These are phyloP conservation scores for Nemurella pictetii DNA, from an alignment of 2,888 invertebrate species.

Conservation along the genomic window DNA sequence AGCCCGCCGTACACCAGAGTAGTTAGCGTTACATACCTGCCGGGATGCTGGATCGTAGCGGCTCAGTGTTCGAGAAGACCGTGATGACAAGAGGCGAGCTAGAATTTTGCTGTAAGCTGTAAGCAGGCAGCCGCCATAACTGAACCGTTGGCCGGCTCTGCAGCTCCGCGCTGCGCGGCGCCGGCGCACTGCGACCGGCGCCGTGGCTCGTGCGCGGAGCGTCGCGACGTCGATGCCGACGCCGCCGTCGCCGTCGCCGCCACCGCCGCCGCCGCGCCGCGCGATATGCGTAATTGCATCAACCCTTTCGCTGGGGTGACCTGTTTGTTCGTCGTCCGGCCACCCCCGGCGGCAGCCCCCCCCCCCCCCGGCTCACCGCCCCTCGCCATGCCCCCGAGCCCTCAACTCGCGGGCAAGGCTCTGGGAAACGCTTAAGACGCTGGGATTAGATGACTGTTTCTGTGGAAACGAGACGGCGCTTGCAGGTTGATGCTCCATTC, in stretches of 20 bases:
- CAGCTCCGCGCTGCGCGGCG: constrained; percentile 19
- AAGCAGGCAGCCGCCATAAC: constrained; percentile 44
- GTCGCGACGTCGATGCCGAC: neutral
- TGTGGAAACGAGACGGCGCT: too few relatives aligned
- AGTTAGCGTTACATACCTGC: constrained; percentile 38
- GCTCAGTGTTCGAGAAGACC: constrained; percentile 23
- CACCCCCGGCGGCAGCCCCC: neutral
- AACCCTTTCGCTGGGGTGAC: constrained; percentile 31
- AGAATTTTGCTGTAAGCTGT: constrained; percentile 42
- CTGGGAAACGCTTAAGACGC: neutral
- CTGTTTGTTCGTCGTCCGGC: neutral
- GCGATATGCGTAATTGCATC: constrained; percentile 41
- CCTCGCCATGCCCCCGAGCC: too few relatives aligned
- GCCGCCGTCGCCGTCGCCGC: neutral
- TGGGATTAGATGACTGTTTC: neutral
- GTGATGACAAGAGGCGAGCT: constrained; percentile 36
- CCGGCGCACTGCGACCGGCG: constrained; percentile 33
- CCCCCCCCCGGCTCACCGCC: too few relatives aligned
- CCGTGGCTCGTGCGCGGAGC: constrained; percentile 37
- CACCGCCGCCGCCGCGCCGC: constrained; percentile 14
- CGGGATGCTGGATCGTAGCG: constrained; percentile 40
- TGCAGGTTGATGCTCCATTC: too few relatives aligned
- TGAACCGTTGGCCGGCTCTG: constrained; percentile 32
- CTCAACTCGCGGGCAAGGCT: too few relatives aligned
- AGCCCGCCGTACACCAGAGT: neutral